Conservation (phyloP, 2,888 invertebrate genomes). For the Fragum whitleyi region DNA sequence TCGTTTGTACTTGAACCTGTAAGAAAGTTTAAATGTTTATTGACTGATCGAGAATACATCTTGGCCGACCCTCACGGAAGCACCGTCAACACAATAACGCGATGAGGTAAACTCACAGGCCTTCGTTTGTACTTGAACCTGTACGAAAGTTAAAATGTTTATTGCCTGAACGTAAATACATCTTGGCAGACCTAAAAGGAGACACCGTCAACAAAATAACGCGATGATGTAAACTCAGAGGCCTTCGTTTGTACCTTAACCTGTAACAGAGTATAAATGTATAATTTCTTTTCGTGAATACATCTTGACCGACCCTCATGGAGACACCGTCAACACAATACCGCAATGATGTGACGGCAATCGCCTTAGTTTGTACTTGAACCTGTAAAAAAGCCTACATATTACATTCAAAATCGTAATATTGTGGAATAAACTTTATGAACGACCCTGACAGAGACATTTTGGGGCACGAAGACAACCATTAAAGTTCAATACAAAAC, state of each 20-base stretch:
- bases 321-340: conserved; percentile 1
- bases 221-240: background rate
- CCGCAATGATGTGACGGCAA: background rate
- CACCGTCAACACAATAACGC: background rate
- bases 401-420: too few relatives aligned
- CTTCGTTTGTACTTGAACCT: conserved; percentile 3
- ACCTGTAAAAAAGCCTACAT: background rate
- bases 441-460: too few relatives aligned
- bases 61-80: background rate
- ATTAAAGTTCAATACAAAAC: too few relatives aligned
- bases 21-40: too few relatives aligned
- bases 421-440: too few relatives aligned
- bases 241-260: background rate
- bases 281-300: too few relatives aligned
- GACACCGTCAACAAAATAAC: background rate
- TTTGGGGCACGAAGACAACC: too few relatives aligned
- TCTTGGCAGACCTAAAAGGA: background rate
- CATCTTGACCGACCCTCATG: background rate
- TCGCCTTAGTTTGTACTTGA: background rate
- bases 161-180: too few relatives aligned
- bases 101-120: background rate
- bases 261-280: background rate
- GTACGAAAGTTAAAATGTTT: too few relatives aligned
- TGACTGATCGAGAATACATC: background rate
- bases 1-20: background rate